Evolutionary conservation across 92 coral and sea anemone species (phyloP).

Genomic region (Plumapathes pennacea): DNA sequence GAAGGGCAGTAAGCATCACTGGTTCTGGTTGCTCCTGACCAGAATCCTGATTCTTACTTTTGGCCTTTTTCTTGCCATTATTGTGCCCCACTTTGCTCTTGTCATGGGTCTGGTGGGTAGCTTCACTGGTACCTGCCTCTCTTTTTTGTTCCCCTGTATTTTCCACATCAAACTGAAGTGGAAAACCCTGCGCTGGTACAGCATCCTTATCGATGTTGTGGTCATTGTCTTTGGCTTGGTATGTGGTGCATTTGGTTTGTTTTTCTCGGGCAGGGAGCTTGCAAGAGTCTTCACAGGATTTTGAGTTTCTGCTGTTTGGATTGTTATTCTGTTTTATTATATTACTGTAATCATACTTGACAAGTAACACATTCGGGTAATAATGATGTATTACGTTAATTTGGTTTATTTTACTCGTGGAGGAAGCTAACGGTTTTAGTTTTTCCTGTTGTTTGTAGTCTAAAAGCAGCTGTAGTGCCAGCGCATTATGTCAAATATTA

Average conservation of each 20-base stretch:
- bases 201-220: constrained; percentile 33
- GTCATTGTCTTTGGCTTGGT: constrained; percentile 63
- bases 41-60: constrained; percentile 48
- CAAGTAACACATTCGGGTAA: too few species aligned
- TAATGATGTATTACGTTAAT: too few species aligned
- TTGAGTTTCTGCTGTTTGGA: too few species aligned
- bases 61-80: constrained; percentile 47
- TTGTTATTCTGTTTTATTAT: too few species aligned
- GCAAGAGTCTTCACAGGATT: constrained; percentile 19
- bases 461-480: too few species aligned
- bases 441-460: too few species aligned
- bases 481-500: too few species aligned
- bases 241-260: constrained; percentile 65
- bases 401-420: too few species aligned
- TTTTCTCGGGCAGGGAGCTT: constrained; percentile 63
- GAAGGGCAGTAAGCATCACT: constrained; percentile 47
- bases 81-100: constrained; percentile 70
- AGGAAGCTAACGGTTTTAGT: too few species aligned
- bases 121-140: constrained; percentile 64
- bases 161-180: constrained; percentile 66
- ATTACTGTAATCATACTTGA: too few species aligned
- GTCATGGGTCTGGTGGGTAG: constrained; percentile 69
- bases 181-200: constrained; percentile 53
- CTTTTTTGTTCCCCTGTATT: constrained; percentile 64
- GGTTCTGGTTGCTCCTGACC: constrained; percentile 64